Evolutionary conservation across 2,888 invertebrate species (phyloP), one percentile per base, ranked within the genome.

Genomic region (Leptopilina syphax): DNA sequence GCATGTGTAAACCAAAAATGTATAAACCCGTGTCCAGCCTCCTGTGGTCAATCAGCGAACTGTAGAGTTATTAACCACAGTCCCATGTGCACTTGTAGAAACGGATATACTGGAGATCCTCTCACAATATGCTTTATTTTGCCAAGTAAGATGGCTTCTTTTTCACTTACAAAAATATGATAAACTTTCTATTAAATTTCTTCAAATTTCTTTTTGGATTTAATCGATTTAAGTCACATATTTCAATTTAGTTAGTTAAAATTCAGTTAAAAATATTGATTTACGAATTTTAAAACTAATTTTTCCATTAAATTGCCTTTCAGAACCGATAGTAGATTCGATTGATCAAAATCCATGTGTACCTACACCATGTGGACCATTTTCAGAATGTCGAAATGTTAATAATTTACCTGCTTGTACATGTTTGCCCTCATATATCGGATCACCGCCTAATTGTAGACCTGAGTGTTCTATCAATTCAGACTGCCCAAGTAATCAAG

Each of bases 391-490:
- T 89, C 95, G 96, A 82, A 94, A 96, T 77, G 95, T 96, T 86
- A 95, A 96, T 80, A 94, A 94, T 13, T 95, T 95, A 87, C 96
- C 96, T 7, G 95, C 94, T 10, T 97, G 97, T 89, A 95, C 96
- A 41, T 97, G 97, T 89, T 92, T 95, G 88, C 94, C 95, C 9
- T 94, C 94, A 82, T 96, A 95, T 87, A 92, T 95, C 41, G 97
- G 97, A n/a, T 94, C 94, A 86, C 96, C 97, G 34, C 95, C 95
- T 78, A 95, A 95, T 13, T 96, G 96, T 90, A 93, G 96, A 85
- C 96, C 96, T 9, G 96, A 96, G 92, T 97, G 97, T 90, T 94
- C 95, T 47, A 94, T 95, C 54, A 96, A 96, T 87, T 94, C 95
- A 0, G 97, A 97, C 90, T 97, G 97, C 90, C 89, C 95, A 1